Evolutionary conservation across 2,888 invertebrate genomes (phyloP), one percentile per base, ranked within the genome.

Genomic region (Selenia dentaria): DNA sequence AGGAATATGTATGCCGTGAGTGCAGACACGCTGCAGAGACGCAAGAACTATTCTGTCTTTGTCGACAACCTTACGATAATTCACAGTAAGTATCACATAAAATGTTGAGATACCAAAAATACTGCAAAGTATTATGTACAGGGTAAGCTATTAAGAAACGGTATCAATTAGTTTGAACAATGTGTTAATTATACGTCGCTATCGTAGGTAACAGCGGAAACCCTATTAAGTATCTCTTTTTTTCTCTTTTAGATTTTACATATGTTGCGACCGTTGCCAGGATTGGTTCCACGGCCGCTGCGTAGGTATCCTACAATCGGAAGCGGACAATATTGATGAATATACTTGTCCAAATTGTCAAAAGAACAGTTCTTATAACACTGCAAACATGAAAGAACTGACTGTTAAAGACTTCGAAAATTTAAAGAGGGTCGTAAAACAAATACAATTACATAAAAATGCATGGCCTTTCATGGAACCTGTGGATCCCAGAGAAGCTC

Each of bases 271-370:
- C 90, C 95, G 96, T 55, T 99, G 99, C 83, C 98, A 99, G 83
- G 99, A 98, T 84, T 99, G 99, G 99, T 99, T 98, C 91, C 99
- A 99, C 82, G 99, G 99, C 4, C 93, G 97, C 45, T 99, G 99
- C 84, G 99, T 99, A 29, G 99, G 99, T 25, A 97, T 98, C 69
- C 86, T 97, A 35, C 97, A 97, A 72, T 96, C 96, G 2, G 98
- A 98, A 78, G 98, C 98, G 12, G 97, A 98, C 74, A 96, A 96
- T 64, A 97, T 99, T 62, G 98, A 98, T 70, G 97, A 98, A 67
- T 99, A 99, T 74, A 94, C 97, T 59, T 99, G 99, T 91, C 99
- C 99, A 0, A 96, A 96, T 77, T 99, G 99, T 86, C 96, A 97
- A 78, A 93, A 96, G 62, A 96, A 97, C 78, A 96, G 96, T 59